Evolutionary conservation across 2,113 vertebrate genomes (phyloP).

Genomic region (Bothrops jararaca): DNA sequence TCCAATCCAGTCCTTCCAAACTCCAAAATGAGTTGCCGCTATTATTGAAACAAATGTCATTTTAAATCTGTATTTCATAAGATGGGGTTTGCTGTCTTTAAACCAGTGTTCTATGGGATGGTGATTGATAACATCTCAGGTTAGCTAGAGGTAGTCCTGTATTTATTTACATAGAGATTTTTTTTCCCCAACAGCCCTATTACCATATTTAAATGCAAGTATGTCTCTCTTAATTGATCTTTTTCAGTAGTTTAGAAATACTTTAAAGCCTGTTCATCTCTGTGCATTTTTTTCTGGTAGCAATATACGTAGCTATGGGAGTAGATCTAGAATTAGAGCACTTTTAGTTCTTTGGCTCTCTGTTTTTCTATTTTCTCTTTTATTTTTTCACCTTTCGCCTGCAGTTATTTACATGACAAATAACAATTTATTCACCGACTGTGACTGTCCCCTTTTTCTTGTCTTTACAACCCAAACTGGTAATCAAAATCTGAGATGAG

Average conservation of each 20-base stretch:
- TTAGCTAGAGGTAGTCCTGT: conserved; percentile 30
- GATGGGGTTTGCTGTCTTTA: neutral
- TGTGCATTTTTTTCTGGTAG: conserved; percentile 58
- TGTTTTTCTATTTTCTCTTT: neutral
- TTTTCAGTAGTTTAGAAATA: conserved; percentile 68
- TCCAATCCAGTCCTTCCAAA: fast-evolving
- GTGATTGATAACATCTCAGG: neutral
- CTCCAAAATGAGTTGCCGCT: neutral
- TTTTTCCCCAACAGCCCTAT: conserved; percentile 73
- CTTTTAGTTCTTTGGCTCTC: conserved; percentile 61
- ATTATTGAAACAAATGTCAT: neutral
- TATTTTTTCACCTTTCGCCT: conserved; percentile 23
- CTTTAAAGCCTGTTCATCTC: conserved; percentile 59
- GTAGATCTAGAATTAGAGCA: conserved; percentile 64
- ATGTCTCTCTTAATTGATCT: conserved; percentile 73
- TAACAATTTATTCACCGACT: neutral
- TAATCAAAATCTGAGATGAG: neutral
- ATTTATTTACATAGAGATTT: conserved; percentile 67
- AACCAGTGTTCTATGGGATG: neutral
- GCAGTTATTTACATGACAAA: conserved; percentile 37
- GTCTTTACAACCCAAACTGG: neutral
- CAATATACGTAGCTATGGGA: conserved; percentile 51
- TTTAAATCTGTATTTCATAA: fast-evolving
- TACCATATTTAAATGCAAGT: conserved; percentile 85
- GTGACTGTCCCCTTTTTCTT: conserved; percentile 13